Evolutionary conservation across 2,113 vertebrate genomes (phyloP).

Genomic region (Burhinus oedicnemus): DNA sequence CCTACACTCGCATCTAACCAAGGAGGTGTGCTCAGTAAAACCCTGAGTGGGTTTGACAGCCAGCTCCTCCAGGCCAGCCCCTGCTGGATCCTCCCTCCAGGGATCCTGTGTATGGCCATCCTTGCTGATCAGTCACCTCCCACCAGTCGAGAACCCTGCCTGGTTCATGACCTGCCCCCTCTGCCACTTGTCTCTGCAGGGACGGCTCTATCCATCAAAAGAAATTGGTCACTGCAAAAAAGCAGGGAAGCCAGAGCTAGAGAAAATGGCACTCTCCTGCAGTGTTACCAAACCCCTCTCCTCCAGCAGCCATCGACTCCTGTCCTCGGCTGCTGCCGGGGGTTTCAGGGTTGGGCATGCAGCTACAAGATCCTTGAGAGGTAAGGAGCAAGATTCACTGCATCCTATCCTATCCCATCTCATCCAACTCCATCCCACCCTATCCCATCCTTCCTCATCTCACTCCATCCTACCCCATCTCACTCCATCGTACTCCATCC

Average conservation of each 20-base stretch:
- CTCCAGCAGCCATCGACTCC: not conserved
- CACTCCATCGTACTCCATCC: not conserved
- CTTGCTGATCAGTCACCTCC: not conserved
- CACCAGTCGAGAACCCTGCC: not conserved
- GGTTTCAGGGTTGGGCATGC: not conserved
- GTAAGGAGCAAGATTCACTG: not conserved
- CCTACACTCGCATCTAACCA: fast-evolving
- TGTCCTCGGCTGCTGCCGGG: not conserved
- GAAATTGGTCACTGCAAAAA: not conserved
- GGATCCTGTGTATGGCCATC: not conserved
- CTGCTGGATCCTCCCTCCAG: not conserved
- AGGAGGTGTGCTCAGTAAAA: not conserved
- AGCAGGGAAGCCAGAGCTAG: not conserved
- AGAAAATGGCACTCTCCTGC: not conserved
- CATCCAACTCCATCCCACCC: not conserved
- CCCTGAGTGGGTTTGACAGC: not conserved
- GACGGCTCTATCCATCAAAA: not conserved
- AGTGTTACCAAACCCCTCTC: not conserved
- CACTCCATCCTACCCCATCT: not conserved
- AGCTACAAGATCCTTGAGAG: not conserved
- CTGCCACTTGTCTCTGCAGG: not conserved
- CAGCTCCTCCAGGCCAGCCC: not conserved
- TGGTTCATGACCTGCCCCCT: fast-evolving
- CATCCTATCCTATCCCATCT: not conserved
- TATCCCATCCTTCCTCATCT: not conserved